These are phyloP conservation scores for Troides helena DNA, from an alignment of 2,888 invertebrate genomes.

Conservation along the genomic window DNA sequence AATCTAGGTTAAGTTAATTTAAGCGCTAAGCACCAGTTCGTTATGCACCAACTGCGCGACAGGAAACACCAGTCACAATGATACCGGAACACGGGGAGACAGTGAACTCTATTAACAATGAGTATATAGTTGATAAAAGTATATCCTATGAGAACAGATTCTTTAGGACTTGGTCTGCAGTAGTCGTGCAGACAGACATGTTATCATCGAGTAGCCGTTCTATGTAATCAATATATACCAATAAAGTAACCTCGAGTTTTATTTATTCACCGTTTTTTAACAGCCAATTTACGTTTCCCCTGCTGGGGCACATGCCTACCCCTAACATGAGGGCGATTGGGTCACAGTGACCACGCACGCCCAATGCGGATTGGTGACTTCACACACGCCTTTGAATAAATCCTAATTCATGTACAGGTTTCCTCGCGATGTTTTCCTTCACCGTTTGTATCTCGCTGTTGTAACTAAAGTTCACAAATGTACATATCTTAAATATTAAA, in stretches of 20 bases:
- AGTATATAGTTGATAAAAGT: neutral
- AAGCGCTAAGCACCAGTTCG: conserved; percentile 13
- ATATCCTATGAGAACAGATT: neutral
- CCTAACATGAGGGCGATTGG: no score
- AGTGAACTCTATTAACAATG: neutral
- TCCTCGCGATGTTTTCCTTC: no score
- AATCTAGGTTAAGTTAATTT: conserved; percentile 21
- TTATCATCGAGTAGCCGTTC: conserved; percentile 23
- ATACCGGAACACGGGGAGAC: neutral
- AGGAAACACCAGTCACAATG: neutral
- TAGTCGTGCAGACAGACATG: neutral
- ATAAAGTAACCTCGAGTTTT: conserved; percentile 24
- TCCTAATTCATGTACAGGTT: no score
- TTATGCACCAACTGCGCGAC: conserved; percentile 12
- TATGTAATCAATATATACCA: conserved; percentile 26
- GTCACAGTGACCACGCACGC: no score
- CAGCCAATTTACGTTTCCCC: no score
- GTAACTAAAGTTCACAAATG: no score
- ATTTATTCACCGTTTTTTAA: neutral
- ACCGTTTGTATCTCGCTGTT: no score
- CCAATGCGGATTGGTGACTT: no score
- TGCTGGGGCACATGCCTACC: no score
- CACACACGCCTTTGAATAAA: no score
- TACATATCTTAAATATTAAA: no score
- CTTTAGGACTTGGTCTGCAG: neutral